Conservation (phyloP, 2,113 vertebrate species). For the Barbus barbus region DNA sequence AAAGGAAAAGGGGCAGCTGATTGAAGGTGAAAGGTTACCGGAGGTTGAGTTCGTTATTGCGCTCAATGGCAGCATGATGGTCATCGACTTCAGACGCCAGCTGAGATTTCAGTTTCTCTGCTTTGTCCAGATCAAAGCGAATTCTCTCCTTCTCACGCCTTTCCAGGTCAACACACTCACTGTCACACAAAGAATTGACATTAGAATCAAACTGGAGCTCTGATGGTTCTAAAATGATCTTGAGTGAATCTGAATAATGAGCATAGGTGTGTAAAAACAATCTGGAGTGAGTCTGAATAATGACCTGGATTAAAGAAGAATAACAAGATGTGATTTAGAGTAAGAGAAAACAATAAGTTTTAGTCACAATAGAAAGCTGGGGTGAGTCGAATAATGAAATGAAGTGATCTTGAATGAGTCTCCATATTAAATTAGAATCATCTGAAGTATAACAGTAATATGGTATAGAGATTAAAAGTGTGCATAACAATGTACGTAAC, state of each 20-base stretch:
- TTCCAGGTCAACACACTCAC: conserved; percentile 85
- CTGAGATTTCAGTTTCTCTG: conserved; percentile 86
- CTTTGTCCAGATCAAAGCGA: conserved; percentile 86
- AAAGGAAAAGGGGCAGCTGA: neutral
- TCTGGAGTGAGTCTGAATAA: neutral
- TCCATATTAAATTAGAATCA: no score
- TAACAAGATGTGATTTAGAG: neutral
- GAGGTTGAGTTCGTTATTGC: conserved; percentile 85
- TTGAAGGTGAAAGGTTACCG: conserved; percentile 71
- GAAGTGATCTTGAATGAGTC: neutral
- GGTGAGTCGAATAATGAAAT: neutral
- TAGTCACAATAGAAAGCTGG: neutral
- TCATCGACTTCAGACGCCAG: conserved; percentile 94
- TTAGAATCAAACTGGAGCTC: neutral
- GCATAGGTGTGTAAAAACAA: no score
- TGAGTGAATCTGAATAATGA: neutral
- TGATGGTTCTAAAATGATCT: neutral
- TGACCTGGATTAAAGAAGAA: neutral
- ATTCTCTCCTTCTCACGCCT: conserved; percentile 90
- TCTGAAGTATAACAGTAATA: no score
- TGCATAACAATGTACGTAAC: no score
- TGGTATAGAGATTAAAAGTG: no score
- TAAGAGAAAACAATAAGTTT: neutral
- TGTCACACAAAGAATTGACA: conserved; percentile 56
- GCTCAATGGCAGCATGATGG: conserved; percentile 88